Evolutionary conservation across 2,888 invertebrate genomes (phyloP).

Genomic region (Lasioglossum morio): DNA sequence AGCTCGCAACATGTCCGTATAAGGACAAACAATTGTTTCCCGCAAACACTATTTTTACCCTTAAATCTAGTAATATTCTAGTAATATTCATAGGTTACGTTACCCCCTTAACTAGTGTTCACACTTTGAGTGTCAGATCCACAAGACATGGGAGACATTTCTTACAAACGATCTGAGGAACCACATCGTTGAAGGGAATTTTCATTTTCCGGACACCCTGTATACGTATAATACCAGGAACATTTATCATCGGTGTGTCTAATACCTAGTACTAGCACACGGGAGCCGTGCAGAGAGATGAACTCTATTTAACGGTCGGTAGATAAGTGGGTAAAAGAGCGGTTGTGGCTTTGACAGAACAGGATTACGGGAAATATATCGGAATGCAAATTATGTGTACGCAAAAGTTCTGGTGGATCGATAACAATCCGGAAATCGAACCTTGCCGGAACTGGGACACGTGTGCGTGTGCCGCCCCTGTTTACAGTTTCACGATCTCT

Average conservation of each 20-base stretch:
- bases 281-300: not conserved
- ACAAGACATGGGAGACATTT: not conserved
- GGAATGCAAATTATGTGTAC: constrained; percentile 58
- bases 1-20: too few relatives aligned
- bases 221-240: not conserved
- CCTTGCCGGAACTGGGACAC: constrained; percentile 42
- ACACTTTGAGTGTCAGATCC: not conserved
- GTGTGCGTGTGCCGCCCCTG: constrained; percentile 26
- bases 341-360: constrained; percentile 43
- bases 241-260: not conserved
- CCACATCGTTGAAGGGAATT: too few relatives aligned
- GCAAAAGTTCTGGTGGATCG: constrained; percentile 52
- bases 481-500: constrained; percentile 28
- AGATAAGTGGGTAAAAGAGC: not conserved
- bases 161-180: too few relatives aligned
- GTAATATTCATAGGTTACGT: too few relatives aligned
- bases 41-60: too few relatives aligned
- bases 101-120: too few relatives aligned
- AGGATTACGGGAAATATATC: constrained; percentile 64
- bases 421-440: constrained; percentile 51
- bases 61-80: too few relatives aligned
- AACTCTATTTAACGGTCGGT: constrained; percentile 7
- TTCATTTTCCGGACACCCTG: too few relatives aligned
- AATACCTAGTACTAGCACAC: not conserved
- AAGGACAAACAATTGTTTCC: too few relatives aligned